A percentile compares a stretch with the other conserved stretches of the same genome.
These are phyloP conservation scores for Sebastes schlegelii DNA, from an alignment of 2,113 vertebrate genomes.

Conservation along the genomic window DNA sequence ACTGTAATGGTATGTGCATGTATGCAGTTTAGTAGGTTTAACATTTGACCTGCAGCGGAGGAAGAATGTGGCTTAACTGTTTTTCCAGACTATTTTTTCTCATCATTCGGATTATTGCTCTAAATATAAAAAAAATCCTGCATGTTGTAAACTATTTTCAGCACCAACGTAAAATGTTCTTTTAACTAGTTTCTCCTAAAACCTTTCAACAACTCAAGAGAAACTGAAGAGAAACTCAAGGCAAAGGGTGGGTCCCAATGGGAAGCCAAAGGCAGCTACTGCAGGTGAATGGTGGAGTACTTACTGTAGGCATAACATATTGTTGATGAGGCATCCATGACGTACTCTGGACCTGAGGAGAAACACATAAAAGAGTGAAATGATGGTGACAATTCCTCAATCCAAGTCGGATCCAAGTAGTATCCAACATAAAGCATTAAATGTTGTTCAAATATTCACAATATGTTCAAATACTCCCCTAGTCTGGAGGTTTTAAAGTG, in stretches of 20 bases:
- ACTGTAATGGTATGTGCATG: conserved; percentile 6
- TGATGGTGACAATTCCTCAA: conserved; percentile 8
- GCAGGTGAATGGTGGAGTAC: conserved; percentile 76
- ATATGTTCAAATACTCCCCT: conserved; percentile 36
- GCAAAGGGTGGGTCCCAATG: neutral
- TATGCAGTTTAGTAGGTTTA: conserved; percentile 36
- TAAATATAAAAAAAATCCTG: conserved; percentile 23
- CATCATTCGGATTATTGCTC: neutral
- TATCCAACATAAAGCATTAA: conserved; percentile 34
- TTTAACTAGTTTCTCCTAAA: conserved; percentile 25
- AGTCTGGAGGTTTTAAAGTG: conserved; percentile 34
- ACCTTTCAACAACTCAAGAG: conserved; percentile 2
- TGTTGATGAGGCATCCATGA: conserved; percentile 99
- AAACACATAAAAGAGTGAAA: conserved; percentile 53
- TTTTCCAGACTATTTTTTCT: conserved; percentile 39
- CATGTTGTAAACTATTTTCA: conserved; percentile 44
- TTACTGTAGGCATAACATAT: conserved; percentile 99
- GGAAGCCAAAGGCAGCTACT: conserved; percentile 6
- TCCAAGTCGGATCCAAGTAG: neutral
- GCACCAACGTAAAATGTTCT: conserved; percentile 13
- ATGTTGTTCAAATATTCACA: conserved; percentile 50
- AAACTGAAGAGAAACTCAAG: conserved; percentile 6
- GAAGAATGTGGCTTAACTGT: conserved; percentile 28
- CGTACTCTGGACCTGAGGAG: conserved; percentile 95
- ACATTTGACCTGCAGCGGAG: conserved; percentile 33